Conservation (phyloP, 1,140 invertebrate genomes). For the Agrypnia vestita region DNA sequence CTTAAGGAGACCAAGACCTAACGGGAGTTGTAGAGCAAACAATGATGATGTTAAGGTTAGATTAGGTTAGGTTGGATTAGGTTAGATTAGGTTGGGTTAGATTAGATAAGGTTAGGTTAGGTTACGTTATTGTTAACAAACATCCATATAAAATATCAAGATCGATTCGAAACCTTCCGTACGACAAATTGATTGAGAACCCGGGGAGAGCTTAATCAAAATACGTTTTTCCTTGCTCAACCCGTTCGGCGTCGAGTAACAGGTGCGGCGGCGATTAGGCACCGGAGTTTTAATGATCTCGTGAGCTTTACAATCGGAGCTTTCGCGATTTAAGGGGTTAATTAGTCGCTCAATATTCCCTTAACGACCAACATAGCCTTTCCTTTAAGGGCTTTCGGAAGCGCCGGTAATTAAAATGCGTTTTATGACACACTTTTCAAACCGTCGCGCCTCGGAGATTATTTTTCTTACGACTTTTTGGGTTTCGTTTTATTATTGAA, state of each 20-base stretch:
- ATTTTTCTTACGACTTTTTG: neutral
- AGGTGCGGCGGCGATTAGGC: constrained; percentile 57
- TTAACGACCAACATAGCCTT: constrained; percentile 42
- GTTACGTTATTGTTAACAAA: no score
- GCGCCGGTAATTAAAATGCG: constrained; percentile 33
- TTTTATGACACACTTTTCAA: constrained; percentile 32
- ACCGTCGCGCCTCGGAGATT: constrained; percentile 2
- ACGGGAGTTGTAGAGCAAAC: no score
- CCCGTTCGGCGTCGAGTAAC: constrained; percentile 37
- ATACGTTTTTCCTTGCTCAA: constrained; percentile 20
- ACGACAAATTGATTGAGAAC: no score
- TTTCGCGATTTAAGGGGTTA: constrained; percentile 54
- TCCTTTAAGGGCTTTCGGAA: constrained; percentile 36
- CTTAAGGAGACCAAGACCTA: no score
- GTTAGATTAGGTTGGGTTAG: no score
- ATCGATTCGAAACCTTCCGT: no score
- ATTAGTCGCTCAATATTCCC: constrained; percentile 57
- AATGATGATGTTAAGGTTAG: no score
- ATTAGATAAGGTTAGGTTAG: no score
- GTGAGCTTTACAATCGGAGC: constrained; percentile 49
- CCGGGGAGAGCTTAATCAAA: neutral
- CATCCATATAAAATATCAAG: no score
- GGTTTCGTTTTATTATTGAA: neutral
- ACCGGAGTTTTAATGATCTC: constrained; percentile 50
- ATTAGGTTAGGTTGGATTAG: no score